These are phyloP conservation scores for Spisula subtruncata DNA, from an alignment of 2,888 invertebrate genomes.

Conservation along the genomic window DNA sequence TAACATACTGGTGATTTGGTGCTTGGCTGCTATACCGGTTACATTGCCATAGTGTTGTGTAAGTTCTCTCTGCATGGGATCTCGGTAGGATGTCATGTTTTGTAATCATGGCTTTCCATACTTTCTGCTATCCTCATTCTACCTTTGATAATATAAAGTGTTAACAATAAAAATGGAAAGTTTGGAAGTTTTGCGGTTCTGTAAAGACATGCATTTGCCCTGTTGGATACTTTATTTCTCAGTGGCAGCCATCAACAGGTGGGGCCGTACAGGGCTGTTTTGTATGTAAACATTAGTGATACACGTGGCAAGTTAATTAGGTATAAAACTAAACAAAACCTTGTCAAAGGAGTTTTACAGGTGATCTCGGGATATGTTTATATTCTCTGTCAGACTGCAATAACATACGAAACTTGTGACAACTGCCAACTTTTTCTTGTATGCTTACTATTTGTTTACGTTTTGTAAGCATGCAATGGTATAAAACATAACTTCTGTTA, in stretches of 20 bases:
- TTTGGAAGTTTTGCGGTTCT: slow-evolving; percentile 18
- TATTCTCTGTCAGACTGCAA: slow-evolving; percentile 18
- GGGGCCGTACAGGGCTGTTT: slow-evolving; percentile 7
- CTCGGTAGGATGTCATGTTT: not conserved
- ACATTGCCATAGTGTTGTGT: not conserved
- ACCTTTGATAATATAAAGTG: slow-evolving; percentile 19
- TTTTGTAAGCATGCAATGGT: slow-evolving; percentile 9
- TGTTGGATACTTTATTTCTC: not conserved
- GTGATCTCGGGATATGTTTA: slow-evolving; percentile 33
- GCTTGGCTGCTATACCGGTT: not conserved
- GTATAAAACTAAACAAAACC: slow-evolving; percentile 45
- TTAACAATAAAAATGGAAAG: slow-evolving; percentile 18
- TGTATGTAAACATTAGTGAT: slow-evolving; percentile 43
- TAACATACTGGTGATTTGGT: not conserved
- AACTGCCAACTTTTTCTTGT: slow-evolving; percentile 31
- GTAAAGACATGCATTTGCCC: not conserved
- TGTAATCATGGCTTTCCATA: not conserved
- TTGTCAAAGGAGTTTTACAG: slow-evolving; percentile 47
- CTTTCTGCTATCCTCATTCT: not conserved
- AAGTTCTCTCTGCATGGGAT: not conserved
- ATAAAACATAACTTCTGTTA: not conserved
- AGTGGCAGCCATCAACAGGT: slow-evolving; percentile 4
- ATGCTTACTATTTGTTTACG: slow-evolving; percentile 20
- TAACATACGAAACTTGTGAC: slow-evolving; percentile 13
- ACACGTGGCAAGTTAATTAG: slow-evolving; percentile 51